These are phyloP conservation scores for Alces alces DNA, from an alignment of 2,113 vertebrate genomes.

Conservation along the genomic window DNA sequence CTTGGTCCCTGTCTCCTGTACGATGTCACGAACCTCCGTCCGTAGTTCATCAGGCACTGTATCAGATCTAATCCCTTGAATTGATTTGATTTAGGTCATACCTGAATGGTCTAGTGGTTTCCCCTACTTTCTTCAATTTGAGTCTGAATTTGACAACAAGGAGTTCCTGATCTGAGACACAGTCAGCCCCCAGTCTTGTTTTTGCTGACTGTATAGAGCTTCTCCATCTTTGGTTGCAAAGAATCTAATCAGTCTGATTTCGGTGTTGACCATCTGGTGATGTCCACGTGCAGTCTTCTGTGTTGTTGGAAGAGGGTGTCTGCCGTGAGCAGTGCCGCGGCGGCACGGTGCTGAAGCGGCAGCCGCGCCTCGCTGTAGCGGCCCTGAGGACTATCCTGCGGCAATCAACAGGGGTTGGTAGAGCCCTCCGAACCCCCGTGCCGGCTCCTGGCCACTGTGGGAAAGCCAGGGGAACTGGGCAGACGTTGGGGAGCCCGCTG, in stretches of 20 bases:
- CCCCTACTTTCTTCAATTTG: neutral
- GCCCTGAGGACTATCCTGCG: neutral
- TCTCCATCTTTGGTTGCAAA: neutral
- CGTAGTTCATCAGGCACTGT: neutral
- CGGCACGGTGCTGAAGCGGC: neutral
- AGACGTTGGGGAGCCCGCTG: neutral
- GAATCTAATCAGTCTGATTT: neutral
- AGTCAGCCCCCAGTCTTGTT: neutral
- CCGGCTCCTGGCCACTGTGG: neutral
- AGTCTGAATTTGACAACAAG: neutral
- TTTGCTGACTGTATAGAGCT: neutral
- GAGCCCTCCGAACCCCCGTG: neutral
- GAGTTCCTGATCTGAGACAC: neutral
- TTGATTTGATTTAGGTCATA: neutral
- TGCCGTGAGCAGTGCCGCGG: neutral
- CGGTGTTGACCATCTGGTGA: neutral
- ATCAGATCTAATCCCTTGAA: neutral
- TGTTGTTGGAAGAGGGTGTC: neutral
- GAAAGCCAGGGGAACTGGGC: neutral
- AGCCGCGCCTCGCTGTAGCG: neutral
- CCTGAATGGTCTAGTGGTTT: neutral
- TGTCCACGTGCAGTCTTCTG: neutral
- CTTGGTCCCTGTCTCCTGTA: neutral
- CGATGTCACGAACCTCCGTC: neutral
- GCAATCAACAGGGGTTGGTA: neutral